Conservation (phyloP, 2,113 vertebrate species). For the Eulemur macaco region DNA sequence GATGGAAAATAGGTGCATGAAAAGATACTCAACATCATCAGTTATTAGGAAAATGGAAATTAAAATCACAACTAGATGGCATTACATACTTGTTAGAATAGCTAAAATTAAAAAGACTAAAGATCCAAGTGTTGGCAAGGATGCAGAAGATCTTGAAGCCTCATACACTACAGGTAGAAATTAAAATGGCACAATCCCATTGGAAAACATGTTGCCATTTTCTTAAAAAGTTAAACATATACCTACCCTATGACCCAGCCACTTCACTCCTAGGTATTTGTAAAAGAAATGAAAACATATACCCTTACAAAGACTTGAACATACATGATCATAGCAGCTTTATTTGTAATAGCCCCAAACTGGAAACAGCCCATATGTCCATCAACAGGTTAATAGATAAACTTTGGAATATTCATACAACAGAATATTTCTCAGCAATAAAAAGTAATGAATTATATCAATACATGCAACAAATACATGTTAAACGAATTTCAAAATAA, state of each 20-base stretch:
- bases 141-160: not conserved
- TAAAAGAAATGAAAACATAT: not conserved
- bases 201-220: not conserved
- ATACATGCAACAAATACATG: not conserved
- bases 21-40: not conserved
- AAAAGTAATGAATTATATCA: not conserved
- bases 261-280: not conserved
- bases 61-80: not conserved
- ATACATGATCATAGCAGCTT: not conserved
- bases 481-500: not conserved
- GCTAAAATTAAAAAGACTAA: not conserved
- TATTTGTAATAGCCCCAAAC: not conserved
- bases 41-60: not conserved
- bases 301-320: not conserved
- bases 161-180: not conserved
- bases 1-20: not conserved
- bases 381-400: not conserved
- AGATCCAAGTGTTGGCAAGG: not conserved
- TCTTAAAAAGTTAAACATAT: not conserved
- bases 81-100: not conserved
- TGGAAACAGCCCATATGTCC: not conserved
- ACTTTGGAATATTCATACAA: not conserved
- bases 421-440: not conserved
- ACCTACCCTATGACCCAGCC: not conserved
- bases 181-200: not conserved